Evolutionary conservation across 2,888 invertebrate species (phyloP), one percentile per base, ranked within the genome.

Genomic region (Pachymerium ferrugineum): DNA sequence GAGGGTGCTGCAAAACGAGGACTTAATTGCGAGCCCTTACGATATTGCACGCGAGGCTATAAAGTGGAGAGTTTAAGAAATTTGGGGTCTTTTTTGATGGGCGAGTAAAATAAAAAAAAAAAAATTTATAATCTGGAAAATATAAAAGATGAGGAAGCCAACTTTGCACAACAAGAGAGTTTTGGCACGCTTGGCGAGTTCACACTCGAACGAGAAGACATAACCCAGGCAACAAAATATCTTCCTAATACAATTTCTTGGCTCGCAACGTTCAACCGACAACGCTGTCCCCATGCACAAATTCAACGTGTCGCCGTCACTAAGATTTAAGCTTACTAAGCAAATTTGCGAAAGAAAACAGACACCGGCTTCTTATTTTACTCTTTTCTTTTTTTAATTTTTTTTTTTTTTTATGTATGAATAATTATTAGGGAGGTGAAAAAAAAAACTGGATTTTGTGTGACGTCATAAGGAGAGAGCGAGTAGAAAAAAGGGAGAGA

Each of bases 121-220:
- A 47, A 47, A 47, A 47, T 47, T 47, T 47, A 47, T 47, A 47
- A 47, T 47, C 47, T 47, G 47, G 47, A 47, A 47, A 47, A 47
- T 47, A 47, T 47, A 47, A 47, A 47, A 47, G 19, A 47, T 47
- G 47, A 47, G 19, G 47, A 47, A 47, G 47, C 47, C 47, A 47
- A 47, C 47, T 47, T 47, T 47, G 47, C 47, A 47, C 47, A 47
- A 47, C 47, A 47, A 47, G 47, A 47, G 47, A 16, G 47, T 47
- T 47, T 47, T 47, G 47, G 47, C 47, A 47, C 47, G 47, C 47
- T 47, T 47, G 47, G 47, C 47, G 47, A 47, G 47, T 47, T 47
- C 47, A 47, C 47, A 47, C 47, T 47, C 47, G 47, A 47, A 47
- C 47, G 47, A 47, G 47, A n/a, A 47, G 47, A 47, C 47, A 47